phyloP scores from a whole-genome alignment of 2,888 invertebrate genomes.

The Antitype chi region DNA sequence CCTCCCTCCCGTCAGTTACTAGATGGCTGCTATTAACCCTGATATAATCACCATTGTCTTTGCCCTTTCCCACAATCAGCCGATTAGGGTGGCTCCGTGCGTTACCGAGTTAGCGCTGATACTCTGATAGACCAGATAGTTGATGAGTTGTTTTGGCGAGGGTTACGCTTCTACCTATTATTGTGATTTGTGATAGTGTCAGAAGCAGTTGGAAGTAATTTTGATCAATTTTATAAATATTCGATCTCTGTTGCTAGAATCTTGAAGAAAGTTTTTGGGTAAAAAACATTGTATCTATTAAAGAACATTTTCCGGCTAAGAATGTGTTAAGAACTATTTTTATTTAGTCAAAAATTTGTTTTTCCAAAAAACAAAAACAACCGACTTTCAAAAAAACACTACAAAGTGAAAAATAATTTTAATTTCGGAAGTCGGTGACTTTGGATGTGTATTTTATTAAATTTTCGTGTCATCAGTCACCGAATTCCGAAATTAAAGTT shows the following conservation, averaged over 20 bases:
- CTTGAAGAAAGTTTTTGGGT: neutral
- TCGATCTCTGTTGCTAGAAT: neutral
- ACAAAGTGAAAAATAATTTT: too few species aligned
- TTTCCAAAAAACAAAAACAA: too few species aligned
- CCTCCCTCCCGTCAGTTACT: constrained; percentile 70
- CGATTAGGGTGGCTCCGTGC: constrained; percentile 60
- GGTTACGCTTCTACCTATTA: constrained; percentile 32
- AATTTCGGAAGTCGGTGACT: too few species aligned
- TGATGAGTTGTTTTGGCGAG: constrained; percentile 56
- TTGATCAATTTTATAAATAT: neutral
- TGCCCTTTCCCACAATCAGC: constrained; percentile 86
- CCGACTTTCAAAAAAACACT: too few species aligned
- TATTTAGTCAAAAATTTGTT: neutral
- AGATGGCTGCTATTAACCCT: constrained; percentile 87
- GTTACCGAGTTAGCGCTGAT: constrained; percentile 50
- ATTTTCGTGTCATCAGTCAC: too few species aligned
- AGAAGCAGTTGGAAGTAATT: neutral
- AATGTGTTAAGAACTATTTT: neutral
- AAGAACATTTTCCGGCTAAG: neutral
- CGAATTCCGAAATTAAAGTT: too few species aligned
- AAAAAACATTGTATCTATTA: neutral
- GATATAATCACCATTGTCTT: constrained; percentile 89
- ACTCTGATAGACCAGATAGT: constrained; percentile 41
- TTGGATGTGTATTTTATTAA: too few species aligned
- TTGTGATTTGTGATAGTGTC: constrained; percentile 39